Conservation (phyloP, 2,888 invertebrate genomes). For the Sussaba pulchella region DNA sequence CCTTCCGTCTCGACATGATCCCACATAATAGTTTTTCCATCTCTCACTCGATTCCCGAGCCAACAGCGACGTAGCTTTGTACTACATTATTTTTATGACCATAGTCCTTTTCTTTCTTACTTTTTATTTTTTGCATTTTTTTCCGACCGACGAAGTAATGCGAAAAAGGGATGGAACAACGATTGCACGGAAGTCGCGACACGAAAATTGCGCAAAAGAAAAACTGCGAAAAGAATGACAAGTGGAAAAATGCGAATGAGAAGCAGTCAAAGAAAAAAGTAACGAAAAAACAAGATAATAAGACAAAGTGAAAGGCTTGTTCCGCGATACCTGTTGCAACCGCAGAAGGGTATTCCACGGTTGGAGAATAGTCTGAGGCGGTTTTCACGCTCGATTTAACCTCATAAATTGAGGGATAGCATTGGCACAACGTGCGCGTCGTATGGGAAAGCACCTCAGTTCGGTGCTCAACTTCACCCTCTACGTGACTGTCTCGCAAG, state of each 20-base stretch:
- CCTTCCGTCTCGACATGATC: conserved; percentile 50
- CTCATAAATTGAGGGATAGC: conserved; percentile 71
- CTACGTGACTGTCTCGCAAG: conserved; percentile 66
- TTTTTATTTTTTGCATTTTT: too few species aligned
- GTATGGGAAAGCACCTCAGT: conserved; percentile 58
- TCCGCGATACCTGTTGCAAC: conserved; percentile 61
- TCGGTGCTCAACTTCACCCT: conserved; percentile 67
- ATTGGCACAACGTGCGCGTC: conserved; percentile 66
- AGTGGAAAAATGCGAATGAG: conserved; percentile 12
- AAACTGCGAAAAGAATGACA: neutral
- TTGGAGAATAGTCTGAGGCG: conserved; percentile 9
- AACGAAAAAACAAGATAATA: neutral
- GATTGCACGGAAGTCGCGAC: conserved; percentile 15
- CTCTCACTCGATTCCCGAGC: conserved; percentile 19
- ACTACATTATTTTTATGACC: conserved; percentile 48
- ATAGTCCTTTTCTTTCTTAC: conserved; percentile 4
- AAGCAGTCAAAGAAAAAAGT: neutral
- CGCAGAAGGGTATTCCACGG: too few species aligned
- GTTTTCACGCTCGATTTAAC: conserved; percentile 55
- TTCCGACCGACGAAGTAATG: neutral
- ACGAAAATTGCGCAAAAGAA: conserved; percentile 18
- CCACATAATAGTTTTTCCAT: conserved; percentile 53
- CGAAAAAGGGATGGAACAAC: neutral
- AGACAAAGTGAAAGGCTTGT: conserved; percentile 19
- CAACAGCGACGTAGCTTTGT: conserved; percentile 17